Base-by-base conservation (phyloP, 1,140 invertebrate genomes). In the Calephelis virginiensis region DNA sequence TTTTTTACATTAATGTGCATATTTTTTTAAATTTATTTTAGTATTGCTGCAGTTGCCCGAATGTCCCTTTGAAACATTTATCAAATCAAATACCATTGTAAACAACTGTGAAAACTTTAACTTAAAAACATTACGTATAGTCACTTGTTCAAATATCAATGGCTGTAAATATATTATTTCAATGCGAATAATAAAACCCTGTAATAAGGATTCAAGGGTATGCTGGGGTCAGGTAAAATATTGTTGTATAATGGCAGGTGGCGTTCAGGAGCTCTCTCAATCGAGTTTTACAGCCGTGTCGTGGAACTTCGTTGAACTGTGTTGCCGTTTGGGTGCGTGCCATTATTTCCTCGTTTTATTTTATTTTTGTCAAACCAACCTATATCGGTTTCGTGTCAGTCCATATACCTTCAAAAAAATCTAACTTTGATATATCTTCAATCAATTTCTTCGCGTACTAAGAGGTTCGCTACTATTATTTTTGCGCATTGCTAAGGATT, bases 311-410 rank as follows among this genome's bases (percentile, higher is more conserved):
- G 64, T 62, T 76, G 72, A 71, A 71, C 77, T 69, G 72, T 67
- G 68, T 75, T 75, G 71, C 75, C 73, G 74, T 73, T 82, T 85
- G 76, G 80, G 81, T 79, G 76, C 76, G 76, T 82, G 82, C 82
- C 79, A 85, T 82, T 81, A 75, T 78, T 76, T 80, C 71, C 73
- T 78, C 67, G 66, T 69, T 78, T 74, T 71, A 75, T 77, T 82
- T 78, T 81, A 79, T 80, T 79, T 81, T 70, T 70, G 75, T 68
- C 63, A 74, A 78, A 72, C 66, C 63, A 66, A 71, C 69, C 64
- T 70, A 72, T 67, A 70, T 75, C 14, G 71, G 60, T 67, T 76
- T 71, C 63, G 40, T 65, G 72, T 73, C 71, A 64, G 61, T 62
- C 63, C 59, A 63, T 61, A 50, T 64, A 43, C 17, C 17, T 53